Evolutionary conservation across 2,113 vertebrate genomes (phyloP), one percentile per base, ranked within the genome.

Genomic region (Hipposideros armiger): DNA sequence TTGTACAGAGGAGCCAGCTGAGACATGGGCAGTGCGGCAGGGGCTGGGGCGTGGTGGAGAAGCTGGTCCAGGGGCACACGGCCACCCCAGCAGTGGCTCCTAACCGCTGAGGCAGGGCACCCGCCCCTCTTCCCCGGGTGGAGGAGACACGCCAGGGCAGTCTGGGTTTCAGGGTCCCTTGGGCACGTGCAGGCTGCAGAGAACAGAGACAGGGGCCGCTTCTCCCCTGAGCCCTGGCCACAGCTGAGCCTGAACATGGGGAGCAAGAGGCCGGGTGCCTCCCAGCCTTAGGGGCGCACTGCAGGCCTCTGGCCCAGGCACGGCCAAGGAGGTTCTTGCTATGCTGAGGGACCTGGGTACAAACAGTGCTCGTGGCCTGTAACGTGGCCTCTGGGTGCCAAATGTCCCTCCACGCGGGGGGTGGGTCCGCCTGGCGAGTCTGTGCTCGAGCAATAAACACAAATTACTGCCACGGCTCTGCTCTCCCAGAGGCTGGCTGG

Each of bases 401-500:
- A 26, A 22, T 0, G 2, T 13, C 73, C 4, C 7, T 5, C 80
- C 54, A 3, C 1, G 5, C 1, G 0, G 0, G 70, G 60, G 60
- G 58, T 5, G 30, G 0, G 4, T 5, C 0, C 0, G 77, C 54
- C 94, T 36, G 78, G 81, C 78, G 60, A 69, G 87, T 60, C 83
- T 64, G 16, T 0, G 9, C 19, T 15, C 94, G 95, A 2, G 91
- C 72, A 36, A 67, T 16, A 26, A 95, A 78, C 95, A 82, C 95
- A 62, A 91, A 96, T 58, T 42, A 11, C 92, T 89, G 17, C 83
- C 50, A 32, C 83, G 45, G 97, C 84, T 52, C 95, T 8, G 95
- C 42, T 90, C 94, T 85, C 95, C 95, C 92, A 5, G 90, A 28
- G 95, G 87, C 74, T 67, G 56, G 78, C 91, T 73, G 92, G 40